Base-by-base conservation (phyloP, 2,113 vertebrate genomes). In the Isurus oxyrinchus region DNA sequence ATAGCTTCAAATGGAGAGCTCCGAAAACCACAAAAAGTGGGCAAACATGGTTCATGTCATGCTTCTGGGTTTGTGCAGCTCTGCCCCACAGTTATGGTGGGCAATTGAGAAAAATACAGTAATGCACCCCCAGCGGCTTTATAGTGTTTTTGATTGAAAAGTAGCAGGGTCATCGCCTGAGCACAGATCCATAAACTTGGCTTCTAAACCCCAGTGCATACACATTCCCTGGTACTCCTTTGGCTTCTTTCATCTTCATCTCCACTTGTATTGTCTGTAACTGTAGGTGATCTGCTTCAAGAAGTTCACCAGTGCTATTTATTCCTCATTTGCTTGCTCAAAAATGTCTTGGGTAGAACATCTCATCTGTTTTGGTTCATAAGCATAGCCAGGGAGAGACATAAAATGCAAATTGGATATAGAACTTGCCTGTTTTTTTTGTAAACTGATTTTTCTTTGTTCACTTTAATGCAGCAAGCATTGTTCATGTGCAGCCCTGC, bases 391-490 rank as follows among this genome's bases (percentile, higher is more conserved):
- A 57, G 53, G 57, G 87, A 59, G 87, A 90, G 53, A 63, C 14
- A 8, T 94, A 63, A 40, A 40, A 63, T 94, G 59, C 57, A 63
- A 94, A 63, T 63, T 21, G 61, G 59, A 16, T 94, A 61, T 44
- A 63, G 35, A 63, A 63, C 90, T 63, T 63, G 14, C n/a, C 16
- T 94, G 27, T 66, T 63, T n/a, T 93, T 61, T 63, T 63, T 23
- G 59, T 63, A 63, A 63, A 66, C 40, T 63, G 90, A 94, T 94
- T 40, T 63, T 61, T 63, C 57, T n/a, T 94, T 94, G 90, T 94
- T 40, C 90, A 23, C 57, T 21, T 63, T 21, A 94, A 94, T 63
- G 90, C 59, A 21, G 59, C 59, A 0, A 40, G 59, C 59, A 40
- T 94, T 94, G 90, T 66, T 40, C 90, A 94, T 61, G 21, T 40